Evolutionary conservation across 2,113 vertebrate genomes (phyloP).

Genomic region (Cyprinodon tularosa): DNA sequence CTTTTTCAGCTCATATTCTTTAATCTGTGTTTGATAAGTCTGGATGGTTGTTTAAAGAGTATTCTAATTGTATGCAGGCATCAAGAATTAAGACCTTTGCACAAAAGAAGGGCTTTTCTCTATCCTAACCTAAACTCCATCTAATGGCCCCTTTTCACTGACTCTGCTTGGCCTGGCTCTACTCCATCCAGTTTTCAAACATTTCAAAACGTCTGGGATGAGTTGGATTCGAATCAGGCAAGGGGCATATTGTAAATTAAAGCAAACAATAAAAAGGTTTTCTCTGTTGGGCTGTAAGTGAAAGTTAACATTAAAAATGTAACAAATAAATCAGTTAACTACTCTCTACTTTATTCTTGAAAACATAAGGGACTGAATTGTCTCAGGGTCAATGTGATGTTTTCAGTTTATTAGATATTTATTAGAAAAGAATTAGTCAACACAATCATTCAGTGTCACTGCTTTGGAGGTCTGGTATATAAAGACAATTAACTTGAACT

Average conservation of each 20-base stretch:
- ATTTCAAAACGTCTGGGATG: too few species aligned
- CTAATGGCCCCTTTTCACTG: not conserved
- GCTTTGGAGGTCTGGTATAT: not conserved
- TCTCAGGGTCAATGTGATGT: not conserved
- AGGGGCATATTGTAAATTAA: too few species aligned
- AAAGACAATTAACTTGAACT: not conserved
- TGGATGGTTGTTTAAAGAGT: not conserved
- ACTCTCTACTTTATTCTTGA: slow-evolving; percentile 1
- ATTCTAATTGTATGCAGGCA: not conserved
- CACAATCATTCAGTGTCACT: not conserved
- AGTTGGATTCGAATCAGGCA: too few species aligned
- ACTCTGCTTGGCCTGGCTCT: too few species aligned
- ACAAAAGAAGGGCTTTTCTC: not conserved
- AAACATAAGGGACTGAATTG: not conserved
- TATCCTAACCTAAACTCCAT: not conserved
- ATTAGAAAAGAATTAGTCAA: not conserved
- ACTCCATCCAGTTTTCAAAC: too few species aligned
- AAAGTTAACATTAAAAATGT: not conserved
- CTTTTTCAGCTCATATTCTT: not conserved
- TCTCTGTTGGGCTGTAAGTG: not conserved
- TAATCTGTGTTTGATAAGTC: slow-evolving; percentile 2
- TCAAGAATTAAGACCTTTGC: not conserved
- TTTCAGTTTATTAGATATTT: not conserved
- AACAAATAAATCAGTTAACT: not conserved
- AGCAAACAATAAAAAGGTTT: not conserved